Evolutionary conservation across 2,888 invertebrate genomes (phyloP).

Genomic region (Drosophila longiperda): DNA sequence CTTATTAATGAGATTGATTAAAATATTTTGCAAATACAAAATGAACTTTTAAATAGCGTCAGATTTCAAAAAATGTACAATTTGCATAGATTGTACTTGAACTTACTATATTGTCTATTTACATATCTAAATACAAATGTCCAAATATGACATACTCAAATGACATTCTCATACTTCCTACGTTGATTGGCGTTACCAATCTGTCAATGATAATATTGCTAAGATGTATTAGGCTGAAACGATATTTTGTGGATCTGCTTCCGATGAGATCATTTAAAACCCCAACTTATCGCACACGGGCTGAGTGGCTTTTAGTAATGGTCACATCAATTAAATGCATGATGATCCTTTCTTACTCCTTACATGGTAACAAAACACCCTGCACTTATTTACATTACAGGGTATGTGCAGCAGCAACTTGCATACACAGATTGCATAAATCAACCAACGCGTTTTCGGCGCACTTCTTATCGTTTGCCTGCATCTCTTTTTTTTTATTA

Average conservation of each 20-base stretch:
- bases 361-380: neutral
- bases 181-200: neutral
- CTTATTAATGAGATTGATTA: neutral
- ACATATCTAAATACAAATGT: neutral
- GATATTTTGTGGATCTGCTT: neutral
- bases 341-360: neutral
- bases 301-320: neutral
- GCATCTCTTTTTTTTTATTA: constrained; percentile 52
- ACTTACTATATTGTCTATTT: neutral
- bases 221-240: neutral
- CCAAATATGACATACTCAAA: neutral
- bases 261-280: neutral
- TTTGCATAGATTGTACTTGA: no score
- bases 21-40: neutral
- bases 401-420: constrained; percentile 23
- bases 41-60: no score
- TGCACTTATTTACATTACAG: constrained; percentile 8
- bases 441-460: constrained; percentile 69
- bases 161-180: neutral
- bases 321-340: neutral
- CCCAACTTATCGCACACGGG: neutral
- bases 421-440: constrained; percentile 60
- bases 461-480: constrained; percentile 70
- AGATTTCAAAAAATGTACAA: no score
- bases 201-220: neutral